Conservation (phyloP, 2,888 invertebrate species). For the Myopa tessellatipennis region DNA sequence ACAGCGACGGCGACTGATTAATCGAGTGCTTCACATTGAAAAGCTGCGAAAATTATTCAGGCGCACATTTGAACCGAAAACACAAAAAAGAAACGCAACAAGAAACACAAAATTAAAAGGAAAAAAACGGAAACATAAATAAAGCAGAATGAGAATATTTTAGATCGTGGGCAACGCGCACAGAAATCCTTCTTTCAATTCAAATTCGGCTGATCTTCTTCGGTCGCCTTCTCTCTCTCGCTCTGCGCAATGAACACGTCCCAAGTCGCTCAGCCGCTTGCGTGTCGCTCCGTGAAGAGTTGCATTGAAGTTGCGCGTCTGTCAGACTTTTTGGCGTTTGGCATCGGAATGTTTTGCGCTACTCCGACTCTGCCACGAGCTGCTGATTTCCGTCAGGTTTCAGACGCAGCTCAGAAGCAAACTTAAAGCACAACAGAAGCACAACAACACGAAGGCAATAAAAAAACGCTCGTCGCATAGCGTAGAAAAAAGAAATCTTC, state of each 20-base stretch:
- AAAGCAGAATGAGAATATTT: not conserved
- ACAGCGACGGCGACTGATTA: constrained; percentile 21
- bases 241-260: not conserved
- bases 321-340: constrained; percentile 26
- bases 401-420: not conserved
- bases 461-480: not conserved
- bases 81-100: not conserved
- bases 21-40: constrained; percentile 4
- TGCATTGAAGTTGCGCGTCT: not conserved
- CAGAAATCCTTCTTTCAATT: constrained; percentile 17
- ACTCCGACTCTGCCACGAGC: not conserved
- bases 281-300: not conserved
- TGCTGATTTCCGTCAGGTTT: not conserved
- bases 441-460: not conserved
- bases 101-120: not conserved
- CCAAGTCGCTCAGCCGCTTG: not conserved
- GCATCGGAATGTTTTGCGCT: not conserved
- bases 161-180: not conserved
- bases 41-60: constrained; percentile 28
- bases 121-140: not conserved
- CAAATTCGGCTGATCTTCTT: not conserved
- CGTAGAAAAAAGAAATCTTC: not conserved
- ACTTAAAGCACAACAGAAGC: not conserved
- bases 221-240: not conserved
- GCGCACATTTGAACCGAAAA: not conserved